A percentile compares a stretch with the other conserved stretches of the same genome.
Evolutionary conservation across 2,113 vertebrate species (phyloP).

Genomic region (Erinaceus europaeus): DNA sequence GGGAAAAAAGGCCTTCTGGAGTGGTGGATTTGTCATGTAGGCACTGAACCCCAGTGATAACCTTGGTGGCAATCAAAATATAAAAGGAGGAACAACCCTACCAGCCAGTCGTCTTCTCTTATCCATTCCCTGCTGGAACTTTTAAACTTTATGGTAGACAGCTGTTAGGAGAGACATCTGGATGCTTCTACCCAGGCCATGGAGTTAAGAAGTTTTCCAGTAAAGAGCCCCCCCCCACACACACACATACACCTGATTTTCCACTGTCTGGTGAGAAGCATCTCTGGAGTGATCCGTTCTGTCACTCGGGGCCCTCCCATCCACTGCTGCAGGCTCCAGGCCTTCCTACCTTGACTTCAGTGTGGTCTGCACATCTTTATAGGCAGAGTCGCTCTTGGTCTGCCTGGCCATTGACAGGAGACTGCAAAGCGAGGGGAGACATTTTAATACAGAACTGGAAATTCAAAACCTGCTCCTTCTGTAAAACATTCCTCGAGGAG

Average conservation of each 20-base stretch:
- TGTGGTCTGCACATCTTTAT: slow-evolving; percentile 46
- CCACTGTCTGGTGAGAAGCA: not conserved
- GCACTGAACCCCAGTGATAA: too few relatives aligned
- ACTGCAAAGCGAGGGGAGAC: slow-evolving; percentile 44
- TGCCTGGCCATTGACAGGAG: not conserved
- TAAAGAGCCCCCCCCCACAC: not conserved
- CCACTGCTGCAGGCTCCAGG: not conserved
- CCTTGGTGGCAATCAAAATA: too few relatives aligned
- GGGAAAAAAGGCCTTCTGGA: too few relatives aligned
- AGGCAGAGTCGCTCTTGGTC: slow-evolving; percentile 44
- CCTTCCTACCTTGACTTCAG: slow-evolving; percentile 65
- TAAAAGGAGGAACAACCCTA: too few relatives aligned
- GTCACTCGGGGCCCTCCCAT: fast-evolving
- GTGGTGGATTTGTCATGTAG: too few relatives aligned
- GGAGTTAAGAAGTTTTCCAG: not conserved
- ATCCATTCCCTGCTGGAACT: not conserved
- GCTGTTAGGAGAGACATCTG: not conserved
- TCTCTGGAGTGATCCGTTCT: not conserved
- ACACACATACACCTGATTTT: not conserved
- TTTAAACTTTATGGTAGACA: not conserved
- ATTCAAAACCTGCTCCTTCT: too few relatives aligned
- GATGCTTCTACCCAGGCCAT: too few relatives aligned
- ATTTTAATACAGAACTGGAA: not conserved
- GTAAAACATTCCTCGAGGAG: not conserved
- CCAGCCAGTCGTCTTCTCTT: too few relatives aligned